Base-by-base conservation (phyloP, 1,140 invertebrate species). In the Popillia japonica region DNA sequence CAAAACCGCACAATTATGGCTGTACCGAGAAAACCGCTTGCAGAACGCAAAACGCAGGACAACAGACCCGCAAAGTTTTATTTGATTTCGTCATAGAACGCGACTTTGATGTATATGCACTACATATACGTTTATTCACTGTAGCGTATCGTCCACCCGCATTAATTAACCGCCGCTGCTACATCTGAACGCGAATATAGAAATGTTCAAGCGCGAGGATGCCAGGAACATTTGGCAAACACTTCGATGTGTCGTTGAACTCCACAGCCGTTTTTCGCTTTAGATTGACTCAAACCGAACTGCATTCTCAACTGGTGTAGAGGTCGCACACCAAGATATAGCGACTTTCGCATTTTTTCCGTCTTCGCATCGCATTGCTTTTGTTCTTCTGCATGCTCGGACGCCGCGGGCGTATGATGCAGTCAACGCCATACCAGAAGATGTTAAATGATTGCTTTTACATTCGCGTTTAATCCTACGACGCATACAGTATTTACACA, bases 161-260 rank as follows among this genome's bases (percentile, higher is more conserved):
- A 68, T 68, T 68, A 68, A 68, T 68, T 68, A 68, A 61, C 59
- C 20, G 61, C 14, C 11, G 22, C 59, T 20, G 20, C 14, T 22
- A 8, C 61, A 68, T 27, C 20, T 8, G 27, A 68, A 68, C 61
- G 22, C 61, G 27, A 68, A 68, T 68, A 68, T 68, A 68, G 61
- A 68, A 68, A 27, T 68, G 6, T 22, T 22, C 61, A 10, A 22
- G 61, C 61, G 22, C 20, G 20, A 22, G 3, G 61, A 27, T 34
- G 61, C 61, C 61, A 68, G 22, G 61, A 68, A 68, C 27, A 68
- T 68, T 68, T 68, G 61, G 61, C 61, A 68, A 68, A 68, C 22
- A 68, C 61, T 34, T 34, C 20, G 61, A 14, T 11, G 61, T 68
- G 61, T 68, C 61, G 61, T 68, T 68, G 61, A 68, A 68, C 61